Evolutionary conservation across 2,797 vertebrate species (phyloP).

Genomic region (Oreochromis grahami): DNA sequence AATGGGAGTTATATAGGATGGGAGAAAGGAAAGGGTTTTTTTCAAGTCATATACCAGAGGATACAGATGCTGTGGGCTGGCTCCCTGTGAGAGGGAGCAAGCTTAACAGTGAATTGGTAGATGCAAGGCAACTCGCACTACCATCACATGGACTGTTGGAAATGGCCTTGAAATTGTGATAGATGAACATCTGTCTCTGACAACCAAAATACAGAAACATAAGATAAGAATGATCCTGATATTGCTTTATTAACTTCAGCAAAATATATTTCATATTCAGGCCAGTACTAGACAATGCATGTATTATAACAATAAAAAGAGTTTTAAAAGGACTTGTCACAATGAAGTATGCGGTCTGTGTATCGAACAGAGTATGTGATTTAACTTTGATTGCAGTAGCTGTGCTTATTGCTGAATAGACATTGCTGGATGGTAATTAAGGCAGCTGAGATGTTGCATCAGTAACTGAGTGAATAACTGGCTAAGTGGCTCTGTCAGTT

Average conservation of each 20-base stretch:
- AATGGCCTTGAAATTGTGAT: constrained; percentile 45
- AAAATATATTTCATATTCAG: background rate
- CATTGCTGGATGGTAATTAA: background rate
- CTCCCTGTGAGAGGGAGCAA: background rate
- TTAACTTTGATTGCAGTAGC: background rate
- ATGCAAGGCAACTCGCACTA: constrained; percentile 44
- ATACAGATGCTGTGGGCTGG: background rate
- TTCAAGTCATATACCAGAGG: background rate
- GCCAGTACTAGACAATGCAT: background rate
- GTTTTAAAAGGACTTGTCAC: background rate
- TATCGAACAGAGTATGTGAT: background rate
- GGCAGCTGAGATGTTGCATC: background rate
- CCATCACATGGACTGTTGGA: constrained; percentile 39
- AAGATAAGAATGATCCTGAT: background rate
- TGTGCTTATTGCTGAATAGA: background rate
- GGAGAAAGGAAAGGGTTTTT: background rate
- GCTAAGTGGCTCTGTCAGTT: background rate
- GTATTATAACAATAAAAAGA: background rate
- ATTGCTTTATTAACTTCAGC: background rate
- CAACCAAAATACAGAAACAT: background rate
- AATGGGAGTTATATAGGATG: too few relatives aligned
- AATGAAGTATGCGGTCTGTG: background rate
- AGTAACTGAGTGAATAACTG: background rate
- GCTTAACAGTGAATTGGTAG: constrained; percentile 22
- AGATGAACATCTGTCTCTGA: constrained; percentile 1